phyloP scores from a whole-genome alignment of 2,113 vertebrate genomes.

The Sceloporus tristichus region DNA sequence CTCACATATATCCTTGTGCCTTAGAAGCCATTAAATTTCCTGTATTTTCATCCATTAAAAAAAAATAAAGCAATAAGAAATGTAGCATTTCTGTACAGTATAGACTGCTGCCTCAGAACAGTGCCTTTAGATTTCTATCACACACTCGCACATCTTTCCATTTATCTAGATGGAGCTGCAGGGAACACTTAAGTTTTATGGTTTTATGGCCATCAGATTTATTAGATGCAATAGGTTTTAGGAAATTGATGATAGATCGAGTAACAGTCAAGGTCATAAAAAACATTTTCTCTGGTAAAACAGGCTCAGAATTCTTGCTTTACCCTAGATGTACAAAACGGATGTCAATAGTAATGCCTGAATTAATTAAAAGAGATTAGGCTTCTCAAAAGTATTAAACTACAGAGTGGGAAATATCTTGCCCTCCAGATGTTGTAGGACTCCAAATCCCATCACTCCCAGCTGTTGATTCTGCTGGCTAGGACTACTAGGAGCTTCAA shows the following conservation, averaged over 20 bases:
- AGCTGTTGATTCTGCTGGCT: not conserved
- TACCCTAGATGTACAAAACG: not conserved
- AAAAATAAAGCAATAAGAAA: constrained; percentile 33
- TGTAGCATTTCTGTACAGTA: not conserved
- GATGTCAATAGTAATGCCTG: not conserved
- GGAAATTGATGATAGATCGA: constrained; percentile 8
- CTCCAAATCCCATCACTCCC: not conserved
- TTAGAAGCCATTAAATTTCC: constrained; percentile 8
- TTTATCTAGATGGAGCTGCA: constrained; percentile 1
- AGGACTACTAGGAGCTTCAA: not conserved
- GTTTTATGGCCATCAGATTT: constrained; percentile 36
- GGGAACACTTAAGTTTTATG: constrained; percentile 27
- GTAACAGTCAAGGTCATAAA: constrained; percentile 27
- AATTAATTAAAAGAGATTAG: not conserved
- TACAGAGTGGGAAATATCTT: not conserved
- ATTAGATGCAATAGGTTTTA: constrained; percentile 42
- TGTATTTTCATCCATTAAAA: constrained; percentile 29
- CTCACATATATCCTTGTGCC: constrained; percentile 1
- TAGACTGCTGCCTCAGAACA: not conserved
- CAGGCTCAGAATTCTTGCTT: not conserved
- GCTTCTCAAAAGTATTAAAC: not conserved
- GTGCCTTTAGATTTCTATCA: constrained; percentile 25
- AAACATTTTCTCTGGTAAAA: constrained; percentile 7
- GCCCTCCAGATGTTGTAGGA: not conserved
- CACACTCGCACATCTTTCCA: not conserved